Conservation (phyloP, 64 coral and sea anemone species). For the Dendrophyllia cribrosa region DNA sequence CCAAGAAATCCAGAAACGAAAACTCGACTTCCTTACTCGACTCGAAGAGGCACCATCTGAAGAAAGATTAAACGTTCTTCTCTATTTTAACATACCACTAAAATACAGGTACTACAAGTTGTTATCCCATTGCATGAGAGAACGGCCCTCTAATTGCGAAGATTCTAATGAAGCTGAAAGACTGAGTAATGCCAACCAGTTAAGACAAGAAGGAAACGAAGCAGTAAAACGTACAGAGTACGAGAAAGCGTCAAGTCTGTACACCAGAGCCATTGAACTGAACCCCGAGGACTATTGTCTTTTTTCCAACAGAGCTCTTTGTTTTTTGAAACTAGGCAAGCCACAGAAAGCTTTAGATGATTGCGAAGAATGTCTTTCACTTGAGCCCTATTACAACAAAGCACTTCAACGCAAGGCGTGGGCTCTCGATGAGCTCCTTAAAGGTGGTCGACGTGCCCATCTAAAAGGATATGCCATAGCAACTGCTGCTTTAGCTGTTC, state of each 20-base stretch:
- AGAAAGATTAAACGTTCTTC: constrained; percentile 6
- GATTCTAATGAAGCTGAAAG: neutral
- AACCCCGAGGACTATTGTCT: constrained; percentile 48
- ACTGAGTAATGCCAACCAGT: constrained; percentile 6
- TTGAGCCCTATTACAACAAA: constrained; percentile 53
- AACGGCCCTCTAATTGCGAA: neutral
- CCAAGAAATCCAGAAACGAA: constrained; percentile 52
- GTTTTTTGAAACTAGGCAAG: constrained; percentile 61
- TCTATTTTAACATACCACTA: constrained; percentile 66
- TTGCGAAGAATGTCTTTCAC: constrained; percentile 78
- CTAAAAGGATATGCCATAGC: neutral
- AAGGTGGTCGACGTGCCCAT: neutral
- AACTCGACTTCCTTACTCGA: constrained; percentile 55
- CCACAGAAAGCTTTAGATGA: constrained; percentile 67
- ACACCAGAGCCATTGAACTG: constrained; percentile 61
- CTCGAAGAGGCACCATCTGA: constrained; percentile 16
- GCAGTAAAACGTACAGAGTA: constrained; percentile 35
- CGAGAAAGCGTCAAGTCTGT: constrained; percentile 37
- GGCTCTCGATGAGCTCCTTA: constrained; percentile 53
- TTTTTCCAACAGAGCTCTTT: constrained; percentile 70
- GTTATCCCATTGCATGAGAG: constrained; percentile 79
- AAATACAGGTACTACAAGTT: constrained; percentile 67
- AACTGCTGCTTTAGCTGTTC: constrained; percentile 44
- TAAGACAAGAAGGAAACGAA: constrained; percentile 74
- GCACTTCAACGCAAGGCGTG: constrained; percentile 74